phyloP scores from a whole-genome alignment of 2,888 invertebrate species.

The Agrochola circellaris region DNA sequence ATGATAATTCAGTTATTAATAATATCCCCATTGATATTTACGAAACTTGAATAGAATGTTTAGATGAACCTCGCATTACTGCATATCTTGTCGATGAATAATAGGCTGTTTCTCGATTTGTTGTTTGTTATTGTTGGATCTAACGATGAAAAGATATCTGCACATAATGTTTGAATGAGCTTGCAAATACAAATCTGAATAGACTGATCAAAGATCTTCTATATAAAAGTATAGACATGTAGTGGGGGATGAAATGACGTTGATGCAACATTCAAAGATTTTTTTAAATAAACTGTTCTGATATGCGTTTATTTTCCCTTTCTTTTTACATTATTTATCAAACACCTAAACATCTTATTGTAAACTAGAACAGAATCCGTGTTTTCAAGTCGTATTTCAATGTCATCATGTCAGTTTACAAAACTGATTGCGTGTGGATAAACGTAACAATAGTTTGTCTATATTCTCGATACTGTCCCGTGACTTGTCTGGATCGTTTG shows the following conservation, averaged over 20 bases:
- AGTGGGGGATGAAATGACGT: neutral
- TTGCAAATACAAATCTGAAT: neutral
- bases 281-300: neutral
- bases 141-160: conserved; percentile 1
- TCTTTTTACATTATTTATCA: neutral
- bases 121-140: conserved; percentile 28
- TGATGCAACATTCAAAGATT: neutral
- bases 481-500: conserved; percentile 75
- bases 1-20: conserved; percentile 44
- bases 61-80: conserved; percentile 12
- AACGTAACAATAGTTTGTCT: conserved; percentile 53
- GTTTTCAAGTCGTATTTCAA: conserved; percentile 17
- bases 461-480: conserved; percentile 65
- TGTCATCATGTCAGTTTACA: conserved; percentile 36
- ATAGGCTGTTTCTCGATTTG: conserved; percentile 8
- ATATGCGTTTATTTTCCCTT: neutral
- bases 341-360: conserved; percentile 8
- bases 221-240: neutral
- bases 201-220: neutral
- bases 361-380: neutral
- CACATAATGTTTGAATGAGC: too few relatives aligned
- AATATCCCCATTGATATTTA: conserved; percentile 47
- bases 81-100: conserved; percentile 27
- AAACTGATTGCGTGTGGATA: conserved; percentile 48
- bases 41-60: conserved; percentile 43